Base-by-base conservation (phyloP, 2,888 invertebrate species). In the Microchrysa polita region DNA sequence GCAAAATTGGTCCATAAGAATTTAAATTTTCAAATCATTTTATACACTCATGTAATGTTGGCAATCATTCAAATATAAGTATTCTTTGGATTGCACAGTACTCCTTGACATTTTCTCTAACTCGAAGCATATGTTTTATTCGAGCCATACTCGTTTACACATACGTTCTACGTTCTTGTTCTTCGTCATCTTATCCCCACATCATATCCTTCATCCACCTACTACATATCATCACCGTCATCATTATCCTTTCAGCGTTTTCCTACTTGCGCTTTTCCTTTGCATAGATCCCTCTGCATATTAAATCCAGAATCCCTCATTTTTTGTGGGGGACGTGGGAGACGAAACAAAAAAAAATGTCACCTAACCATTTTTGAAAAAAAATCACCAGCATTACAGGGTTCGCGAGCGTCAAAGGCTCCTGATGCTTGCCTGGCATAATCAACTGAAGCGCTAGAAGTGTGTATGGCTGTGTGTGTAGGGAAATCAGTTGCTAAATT, bases 401-500 rank as follows among this genome's bases (percentile, higher is more conserved):
- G n/a, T n/a, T n/a, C 7, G 27, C 4, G 2, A 34, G 27, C 27
- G 27, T 34, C 27, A 34, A 34, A 34, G 27, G 27, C 27, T 57
- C 69, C 20, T 18, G 23, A n/a, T n/a, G n/a, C n/a, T n/a, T n/a
- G n/a, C n/a, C n/a, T 22, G 34, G 27, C 34, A 44, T 14, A 61
- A n/a, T 14, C 34, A 44, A 44, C 65, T n/a, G 40, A 20, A 23
- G 44, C 48, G 65, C 20, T 22, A 22, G 65, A 4, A 65, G 65
- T 48, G n/a, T n/a, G n/a, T n/a, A n/a, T n/a, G n/a, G n/a, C n/a
- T n/a, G n/a, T n/a, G n/a, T n/a, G n/a, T n/a, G 69, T 40, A 57
- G 55, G 69, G 69, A 69, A 69, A 69, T 69, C 69, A 69, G 69
- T 69, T 69, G 69, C 34, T n/a, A 55, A 69, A 69, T 57, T 69